Percentiles rank a stretch among this genome's conserved stretches.
Evolutionary conservation across 2,888 invertebrate species (phyloP).

Genomic region (Myathropa florea): DNA sequence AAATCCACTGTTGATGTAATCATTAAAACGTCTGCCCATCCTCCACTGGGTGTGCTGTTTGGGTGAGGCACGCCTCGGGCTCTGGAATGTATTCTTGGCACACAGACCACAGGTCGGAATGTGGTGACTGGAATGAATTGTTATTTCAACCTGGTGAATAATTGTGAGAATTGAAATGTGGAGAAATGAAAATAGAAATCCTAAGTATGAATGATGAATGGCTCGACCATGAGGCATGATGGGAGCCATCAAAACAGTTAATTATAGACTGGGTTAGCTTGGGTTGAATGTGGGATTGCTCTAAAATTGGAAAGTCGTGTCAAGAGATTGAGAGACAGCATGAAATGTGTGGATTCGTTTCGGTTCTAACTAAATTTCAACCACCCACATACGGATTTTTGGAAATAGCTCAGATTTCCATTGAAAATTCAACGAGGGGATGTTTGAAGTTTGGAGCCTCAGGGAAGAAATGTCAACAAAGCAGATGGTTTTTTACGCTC

Average conservation of each 20-base stretch:
- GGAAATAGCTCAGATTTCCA: not conserved
- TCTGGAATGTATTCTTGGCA: not conserved
- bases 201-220: constrained; percentile 31
- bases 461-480: not conserved
- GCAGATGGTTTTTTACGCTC: not conserved
- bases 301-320: not conserved
- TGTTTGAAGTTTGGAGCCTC: not conserved
- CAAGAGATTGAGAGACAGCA: not conserved
- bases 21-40: constrained; percentile 29
- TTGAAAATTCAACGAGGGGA: not conserved
- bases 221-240: constrained; percentile 2
- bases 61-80: not conserved
- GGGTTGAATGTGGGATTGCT: not conserved
- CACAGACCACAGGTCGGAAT: not conserved
- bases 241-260: constrained; percentile 14
- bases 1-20: constrained; percentile 43
- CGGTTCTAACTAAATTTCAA: too few species aligned
- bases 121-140: not conserved
- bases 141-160: constrained; percentile 22
- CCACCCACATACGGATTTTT: not conserved
- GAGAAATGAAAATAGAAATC: constrained; percentile 29
- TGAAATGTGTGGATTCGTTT: not conserved
- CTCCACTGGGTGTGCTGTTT: not conserved
- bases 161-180: constrained; percentile 50
- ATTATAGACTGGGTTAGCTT: not conserved